A percentile compares a stretch with the other conserved stretches of the same genome.
Evolutionary conservation across 1,140 invertebrate species (phyloP).

Genomic region (Phocides pigmalion): DNA sequence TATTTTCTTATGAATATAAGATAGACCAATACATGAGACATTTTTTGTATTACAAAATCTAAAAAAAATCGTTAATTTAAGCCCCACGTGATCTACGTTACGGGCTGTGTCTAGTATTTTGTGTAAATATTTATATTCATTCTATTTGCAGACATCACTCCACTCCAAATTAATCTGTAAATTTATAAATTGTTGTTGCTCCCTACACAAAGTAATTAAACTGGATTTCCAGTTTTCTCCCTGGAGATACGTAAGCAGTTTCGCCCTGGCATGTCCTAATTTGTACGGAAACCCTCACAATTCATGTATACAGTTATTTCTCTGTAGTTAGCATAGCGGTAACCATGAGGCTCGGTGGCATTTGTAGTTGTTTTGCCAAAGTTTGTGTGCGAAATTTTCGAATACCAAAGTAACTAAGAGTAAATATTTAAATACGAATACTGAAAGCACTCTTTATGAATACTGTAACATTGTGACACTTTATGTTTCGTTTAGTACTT

Average conservation of each 20-base stretch:
- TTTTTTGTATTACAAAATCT: too few relatives aligned
- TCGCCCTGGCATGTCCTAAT: neutral
- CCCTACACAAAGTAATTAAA: conserved; percentile 27
- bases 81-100: too few relatives aligned
- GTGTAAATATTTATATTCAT: too few relatives aligned
- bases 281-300: conserved; percentile 1
- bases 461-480: too few relatives aligned
- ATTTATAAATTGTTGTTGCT: conserved; percentile 12
- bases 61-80: too few relatives aligned
- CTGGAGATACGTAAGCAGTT: conserved; percentile 16
- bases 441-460: too few relatives aligned
- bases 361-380: neutral
- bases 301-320: neutral
- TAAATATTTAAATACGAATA: too few relatives aligned
- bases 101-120: too few relatives aligned
- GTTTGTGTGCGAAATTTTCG: neutral
- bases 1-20: too few relatives aligned
- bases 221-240: conserved; percentile 26
- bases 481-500: too few relatives aligned
- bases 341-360: neutral
- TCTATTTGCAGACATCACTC: conserved; percentile 1
- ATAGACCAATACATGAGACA: too few relatives aligned
- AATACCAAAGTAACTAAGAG: too few relatives aligned
- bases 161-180: neutral
- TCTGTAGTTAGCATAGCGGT: neutral